Evolutionary conservation across 2,888 invertebrate genomes (phyloP).

Genomic region (Eledone cirrhosa): DNA sequence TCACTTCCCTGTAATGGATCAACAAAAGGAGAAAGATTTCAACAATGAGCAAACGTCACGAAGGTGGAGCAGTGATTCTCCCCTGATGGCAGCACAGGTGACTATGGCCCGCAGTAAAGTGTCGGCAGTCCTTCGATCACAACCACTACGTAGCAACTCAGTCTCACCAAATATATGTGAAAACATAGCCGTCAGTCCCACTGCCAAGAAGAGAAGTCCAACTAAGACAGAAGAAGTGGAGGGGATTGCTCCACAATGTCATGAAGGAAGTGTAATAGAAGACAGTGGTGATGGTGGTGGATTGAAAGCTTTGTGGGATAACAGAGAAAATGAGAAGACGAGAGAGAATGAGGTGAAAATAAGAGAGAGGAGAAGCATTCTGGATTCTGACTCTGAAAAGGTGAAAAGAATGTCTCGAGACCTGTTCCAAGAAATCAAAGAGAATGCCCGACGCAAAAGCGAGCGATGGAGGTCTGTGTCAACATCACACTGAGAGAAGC

Average conservation of each 20-base stretch:
- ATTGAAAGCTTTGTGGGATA: not conserved
- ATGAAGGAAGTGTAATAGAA: not conserved
- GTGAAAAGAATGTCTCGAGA: constrained; percentile 24
- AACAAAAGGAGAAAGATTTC: no score
- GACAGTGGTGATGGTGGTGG: not conserved
- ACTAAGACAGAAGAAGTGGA: not conserved
- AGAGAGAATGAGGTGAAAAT: not conserved
- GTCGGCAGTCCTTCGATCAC: not conserved
- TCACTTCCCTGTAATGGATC: not conserved
- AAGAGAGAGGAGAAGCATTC: not conserved
- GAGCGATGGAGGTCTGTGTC: constrained; percentile 41
- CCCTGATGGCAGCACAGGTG: constrained; percentile 2
- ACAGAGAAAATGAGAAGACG: not conserved
- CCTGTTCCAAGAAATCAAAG: constrained; percentile 34
- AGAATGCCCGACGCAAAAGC: constrained; percentile 37
- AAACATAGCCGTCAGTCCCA: not conserved
- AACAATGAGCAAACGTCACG: not conserved
- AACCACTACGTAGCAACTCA: constrained; percentile 4
- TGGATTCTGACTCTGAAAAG: constrained; percentile 9
- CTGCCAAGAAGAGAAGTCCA: constrained; percentile 19
- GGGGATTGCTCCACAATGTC: not conserved
- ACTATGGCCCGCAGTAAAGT: constrained; percentile 23
- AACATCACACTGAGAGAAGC: constrained; percentile 3
- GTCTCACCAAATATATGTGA: constrained; percentile 1
- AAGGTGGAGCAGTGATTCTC: constrained; percentile 3